These are phyloP conservation scores for Melinaea marsaeus DNA, from an alignment of 2,888 invertebrate genomes.

Conservation along the genomic window DNA sequence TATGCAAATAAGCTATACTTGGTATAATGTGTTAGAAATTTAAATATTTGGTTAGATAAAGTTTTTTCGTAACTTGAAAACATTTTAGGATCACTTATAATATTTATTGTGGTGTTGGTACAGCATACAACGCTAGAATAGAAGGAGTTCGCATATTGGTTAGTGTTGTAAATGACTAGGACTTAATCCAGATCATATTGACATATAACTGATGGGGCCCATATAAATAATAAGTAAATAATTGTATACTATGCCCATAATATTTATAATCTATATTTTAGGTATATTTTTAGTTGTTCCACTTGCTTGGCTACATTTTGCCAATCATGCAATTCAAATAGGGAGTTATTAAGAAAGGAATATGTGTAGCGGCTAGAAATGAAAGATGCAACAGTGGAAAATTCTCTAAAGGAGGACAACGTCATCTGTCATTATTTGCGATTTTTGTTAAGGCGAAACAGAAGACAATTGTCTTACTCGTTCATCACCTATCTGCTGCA, in stretches of 20 bases:
- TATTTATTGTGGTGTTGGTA: slow-evolving; percentile 97
- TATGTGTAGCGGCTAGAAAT: slow-evolving; percentile 84
- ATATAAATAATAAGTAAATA: slow-evolving; percentile 78
- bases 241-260: too few relatives aligned
- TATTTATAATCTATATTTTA: slow-evolving; percentile 33
- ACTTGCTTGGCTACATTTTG: slow-evolving; percentile 86
- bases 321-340: slow-evolving; percentile 83
- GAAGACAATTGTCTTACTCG: slow-evolving; percentile 86
- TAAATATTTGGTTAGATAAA: background rate
- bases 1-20: slow-evolving; percentile 92
- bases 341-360: slow-evolving; percentile 85
- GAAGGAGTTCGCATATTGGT: slow-evolving; percentile 99
- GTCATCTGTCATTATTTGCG: slow-evolving; percentile 86
- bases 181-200: slow-evolving; percentile 95
- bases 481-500: slow-evolving; percentile 84
- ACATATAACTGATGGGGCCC: slow-evolving; percentile 98
- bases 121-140: slow-evolving; percentile 97
- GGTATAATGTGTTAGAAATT: background rate
- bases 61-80: background rate
- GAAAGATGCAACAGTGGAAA: slow-evolving; percentile 83
- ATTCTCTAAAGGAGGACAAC: slow-evolving; percentile 79
- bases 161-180: slow-evolving; percentile 97
- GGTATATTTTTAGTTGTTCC: slow-evolving; percentile 87
- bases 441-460: slow-evolving; percentile 88
- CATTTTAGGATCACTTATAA: slow-evolving; percentile 87